Evolutionary conservation across 2,888 invertebrate genomes (phyloP).

Genomic region (Tridacna crocea): DNA sequence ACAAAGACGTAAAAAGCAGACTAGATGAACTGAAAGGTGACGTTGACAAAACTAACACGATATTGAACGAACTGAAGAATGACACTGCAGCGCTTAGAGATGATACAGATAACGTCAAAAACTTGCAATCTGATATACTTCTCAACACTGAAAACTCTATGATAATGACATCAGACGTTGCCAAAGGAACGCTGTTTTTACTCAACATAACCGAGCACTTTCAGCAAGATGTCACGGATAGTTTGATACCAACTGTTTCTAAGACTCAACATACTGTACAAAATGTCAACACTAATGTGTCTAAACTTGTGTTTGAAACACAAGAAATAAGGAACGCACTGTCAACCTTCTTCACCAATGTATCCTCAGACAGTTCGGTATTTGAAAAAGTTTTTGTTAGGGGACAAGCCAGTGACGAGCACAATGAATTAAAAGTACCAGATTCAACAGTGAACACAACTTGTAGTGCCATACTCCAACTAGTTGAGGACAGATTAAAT

Average conservation of each 20-base stretch:
- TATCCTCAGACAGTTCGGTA: conserved; percentile 16
- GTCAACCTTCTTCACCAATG: conserved; percentile 27
- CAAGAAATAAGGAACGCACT: conserved; percentile 44
- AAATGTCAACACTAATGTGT: conserved; percentile 29
- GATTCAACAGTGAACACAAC: conserved; percentile 35
- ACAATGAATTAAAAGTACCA: conserved; percentile 32
- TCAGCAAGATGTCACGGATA: conserved; percentile 11
- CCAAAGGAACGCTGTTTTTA: conserved; percentile 26
- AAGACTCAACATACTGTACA: background rate
- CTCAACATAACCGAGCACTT: conserved; percentile 15
- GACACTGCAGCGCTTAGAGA: conserved; percentile 36
- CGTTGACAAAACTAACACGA: conserved; percentile 37
- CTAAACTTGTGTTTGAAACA: conserved; percentile 29
- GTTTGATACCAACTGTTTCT: background rate
- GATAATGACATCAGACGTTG: conserved; percentile 33
- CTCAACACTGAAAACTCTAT: conserved; percentile 40
- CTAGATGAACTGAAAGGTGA: conserved; percentile 40
- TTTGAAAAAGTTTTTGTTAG: background rate
- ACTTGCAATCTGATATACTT: conserved; percentile 26
- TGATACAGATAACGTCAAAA: conserved; percentile 22
- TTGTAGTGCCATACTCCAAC: conserved; percentile 51
- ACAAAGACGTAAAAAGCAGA: conserved; percentile 44
- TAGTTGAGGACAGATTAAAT: conserved; percentile 52
- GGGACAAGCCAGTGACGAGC: background rate
- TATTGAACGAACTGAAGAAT: conserved; percentile 42